These are phyloP conservation scores for Thymelicus acteon DNA, from an alignment of 2,888 invertebrate species.

Conservation along the genomic window DNA sequence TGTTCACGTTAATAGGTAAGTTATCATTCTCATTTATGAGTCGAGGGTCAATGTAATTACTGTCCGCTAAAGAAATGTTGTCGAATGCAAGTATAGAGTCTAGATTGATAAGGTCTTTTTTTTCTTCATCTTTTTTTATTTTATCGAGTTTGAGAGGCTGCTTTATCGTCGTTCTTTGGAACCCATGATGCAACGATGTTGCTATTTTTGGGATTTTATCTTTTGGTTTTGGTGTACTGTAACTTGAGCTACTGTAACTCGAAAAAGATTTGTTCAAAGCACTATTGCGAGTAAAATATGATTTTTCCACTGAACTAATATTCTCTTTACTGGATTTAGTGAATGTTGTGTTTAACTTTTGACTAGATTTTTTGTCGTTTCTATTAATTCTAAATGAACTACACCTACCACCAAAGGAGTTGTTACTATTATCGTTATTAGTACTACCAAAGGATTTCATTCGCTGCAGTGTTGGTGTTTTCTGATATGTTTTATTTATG, in stretches of 20 bases:
- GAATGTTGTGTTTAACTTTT: slow-evolving; percentile 76
- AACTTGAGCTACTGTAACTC: slow-evolving; percentile 72
- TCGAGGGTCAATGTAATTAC: slow-evolving; percentile 84
- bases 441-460: slow-evolving; percentile 81
- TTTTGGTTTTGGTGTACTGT: slow-evolving; percentile 77
- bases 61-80: slow-evolving; percentile 78
- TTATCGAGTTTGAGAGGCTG: slow-evolving; percentile 78
- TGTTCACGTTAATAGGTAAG: slow-evolving; percentile 85
- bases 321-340: slow-evolving; percentile 82
- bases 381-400: slow-evolving; percentile 78
- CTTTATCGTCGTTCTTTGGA: slow-evolving; percentile 74
- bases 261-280: slow-evolving; percentile 77
- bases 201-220: slow-evolving; percentile 80
- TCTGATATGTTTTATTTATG: slow-evolving; percentile 82
- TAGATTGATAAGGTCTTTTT: slow-evolving; percentile 78
- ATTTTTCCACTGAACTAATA: slow-evolving; percentile 68
- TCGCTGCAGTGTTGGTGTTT: slow-evolving; percentile 77
- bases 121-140: slow-evolving; percentile 71
- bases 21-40: slow-evolving; percentile 90
- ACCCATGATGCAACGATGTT: slow-evolving; percentile 78
- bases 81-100: slow-evolving; percentile 72
- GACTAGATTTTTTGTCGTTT: slow-evolving; percentile 75
- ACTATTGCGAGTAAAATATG: slow-evolving; percentile 70
- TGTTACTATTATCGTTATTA: slow-evolving; percentile 67
- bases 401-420: slow-evolving; percentile 71